These are phyloP conservation scores for Brachypalpus laphriformis DNA, from an alignment of 2,888 invertebrate species.

Conservation along the genomic window DNA sequence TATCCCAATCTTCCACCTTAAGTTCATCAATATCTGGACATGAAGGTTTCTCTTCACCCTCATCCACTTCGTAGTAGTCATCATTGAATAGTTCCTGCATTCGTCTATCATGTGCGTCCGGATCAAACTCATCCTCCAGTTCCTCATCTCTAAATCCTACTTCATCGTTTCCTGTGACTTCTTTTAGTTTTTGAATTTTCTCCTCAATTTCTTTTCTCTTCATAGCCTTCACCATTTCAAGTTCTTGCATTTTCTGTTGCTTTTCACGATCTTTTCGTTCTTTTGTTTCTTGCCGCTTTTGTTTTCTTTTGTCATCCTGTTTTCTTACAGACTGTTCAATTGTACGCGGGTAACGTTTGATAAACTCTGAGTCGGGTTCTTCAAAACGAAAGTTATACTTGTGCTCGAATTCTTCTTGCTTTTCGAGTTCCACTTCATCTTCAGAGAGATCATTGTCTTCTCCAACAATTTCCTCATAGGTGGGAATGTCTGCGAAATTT, in stretches of 20 bases:
- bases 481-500: constrained; percentile 84
- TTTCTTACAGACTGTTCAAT: constrained; percentile 92
- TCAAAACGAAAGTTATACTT: constrained; percentile 98
- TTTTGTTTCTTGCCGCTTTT: constrained; percentile 90
- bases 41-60: constrained; percentile 90
- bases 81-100: constrained; percentile 95
- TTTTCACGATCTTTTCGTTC: constrained; percentile 91
- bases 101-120: constrained; percentile 91
- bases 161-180: constrained; percentile 92
- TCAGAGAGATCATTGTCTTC: constrained; percentile 86
- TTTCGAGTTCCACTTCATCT: constrained; percentile 91
- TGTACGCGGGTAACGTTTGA: constrained; percentile 95
- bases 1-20: constrained; percentile 82
- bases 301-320: constrained; percentile 90
- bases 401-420: constrained; percentile 95
- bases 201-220: constrained; percentile 95
- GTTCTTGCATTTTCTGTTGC: constrained; percentile 91
- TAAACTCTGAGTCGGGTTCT: constrained; percentile 96
- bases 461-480: constrained; percentile 87
- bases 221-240: constrained; percentile 92
- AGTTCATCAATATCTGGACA: constrained; percentile 90
- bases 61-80: constrained; percentile 91
- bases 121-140: constrained; percentile 95
- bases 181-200: constrained; percentile 92
- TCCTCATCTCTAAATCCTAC: constrained; percentile 87